phyloP scores from a whole-genome alignment of 2,888 invertebrate genomes.

The Hemithea aestivaria region DNA sequence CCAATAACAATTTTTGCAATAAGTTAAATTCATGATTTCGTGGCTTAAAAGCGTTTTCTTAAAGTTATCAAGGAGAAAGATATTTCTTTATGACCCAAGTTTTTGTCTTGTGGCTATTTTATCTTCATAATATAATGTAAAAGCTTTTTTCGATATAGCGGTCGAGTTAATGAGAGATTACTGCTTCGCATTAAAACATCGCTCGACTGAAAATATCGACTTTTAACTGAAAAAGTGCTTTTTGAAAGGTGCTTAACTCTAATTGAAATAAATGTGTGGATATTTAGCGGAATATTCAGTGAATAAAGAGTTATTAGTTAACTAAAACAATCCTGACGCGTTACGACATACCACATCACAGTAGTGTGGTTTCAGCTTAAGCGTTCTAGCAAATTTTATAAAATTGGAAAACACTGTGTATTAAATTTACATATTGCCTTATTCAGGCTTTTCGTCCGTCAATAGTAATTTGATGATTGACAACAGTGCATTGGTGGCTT shows the following conservation, averaged over 20 bases:
- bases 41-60: background rate
- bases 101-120: constrained; percentile 8
- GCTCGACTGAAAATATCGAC: constrained; percentile 6
- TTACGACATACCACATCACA: too few species aligned
- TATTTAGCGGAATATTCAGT: too few species aligned
- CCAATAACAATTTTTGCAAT: too few species aligned
- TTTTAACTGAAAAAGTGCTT: constrained; percentile 1
- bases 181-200: constrained; percentile 10
- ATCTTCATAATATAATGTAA: constrained; percentile 11
- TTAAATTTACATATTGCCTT: too few species aligned
- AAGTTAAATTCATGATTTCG: background rate
- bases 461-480: too few species aligned
- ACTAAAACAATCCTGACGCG: too few species aligned
- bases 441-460: too few species aligned
- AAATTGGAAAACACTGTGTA: too few species aligned
- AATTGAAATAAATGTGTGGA: constrained; percentile 10
- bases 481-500: too few species aligned
- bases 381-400: too few species aligned
- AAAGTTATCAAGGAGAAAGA: background rate
- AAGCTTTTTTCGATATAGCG: constrained; percentile 6
- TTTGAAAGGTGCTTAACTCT: constrained; percentile 5
- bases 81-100: constrained; percentile 4
- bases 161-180: constrained; percentile 12
- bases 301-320: too few species aligned
- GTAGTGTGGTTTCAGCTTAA: too few species aligned